phyloP scores from a whole-genome alignment of 2,797 vertebrate species.

The Galagoides demidoff region DNA sequence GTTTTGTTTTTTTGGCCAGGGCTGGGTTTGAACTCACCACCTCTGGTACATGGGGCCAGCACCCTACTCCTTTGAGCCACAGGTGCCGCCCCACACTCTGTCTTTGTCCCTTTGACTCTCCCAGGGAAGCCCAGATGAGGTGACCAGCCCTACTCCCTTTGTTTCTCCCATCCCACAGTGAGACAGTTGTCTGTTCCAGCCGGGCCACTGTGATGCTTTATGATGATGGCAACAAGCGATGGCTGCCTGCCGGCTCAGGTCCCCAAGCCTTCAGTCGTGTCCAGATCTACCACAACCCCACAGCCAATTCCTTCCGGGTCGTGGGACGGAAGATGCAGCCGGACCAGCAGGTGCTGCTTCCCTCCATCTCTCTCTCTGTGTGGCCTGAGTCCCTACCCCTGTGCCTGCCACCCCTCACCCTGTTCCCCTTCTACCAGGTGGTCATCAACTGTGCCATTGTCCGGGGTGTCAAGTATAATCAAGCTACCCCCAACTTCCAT shows the following conservation, averaged over 20 bases:
- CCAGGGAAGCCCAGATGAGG: neutral
- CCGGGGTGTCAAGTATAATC: constrained; percentile 95
- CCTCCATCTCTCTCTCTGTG: fast-evolving
- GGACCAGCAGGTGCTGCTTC: constrained; percentile 92
- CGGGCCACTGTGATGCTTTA: constrained; percentile 96
- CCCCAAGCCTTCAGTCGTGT: constrained; percentile 93
- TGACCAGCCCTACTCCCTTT: neutral
- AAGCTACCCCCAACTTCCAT: constrained; percentile 96
- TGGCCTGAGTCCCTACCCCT: fast-evolving
- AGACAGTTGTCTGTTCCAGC: constrained; percentile 93
- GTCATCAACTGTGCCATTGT: constrained; percentile 95
- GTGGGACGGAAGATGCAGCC: constrained; percentile 95
- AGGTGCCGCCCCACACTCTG: neutral
- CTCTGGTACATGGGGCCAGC: too few relatives aligned
- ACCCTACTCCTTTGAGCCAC: too few relatives aligned
- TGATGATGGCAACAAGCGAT: constrained; percentile 94
- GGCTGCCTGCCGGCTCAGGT: constrained; percentile 92
- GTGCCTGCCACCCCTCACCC: fast-evolving
- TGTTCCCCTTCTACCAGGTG: constrained; percentile 87
- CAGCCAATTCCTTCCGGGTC: constrained; percentile 92
- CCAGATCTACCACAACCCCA: constrained; percentile 95
- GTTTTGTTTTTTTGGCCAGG: too few relatives aligned
- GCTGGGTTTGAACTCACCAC: too few relatives aligned
- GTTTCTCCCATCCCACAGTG: constrained; percentile 82
- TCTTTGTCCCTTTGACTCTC: neutral